Base-by-base conservation (phyloP, 2,888 invertebrate species). In the Eudemis profundana region DNA sequence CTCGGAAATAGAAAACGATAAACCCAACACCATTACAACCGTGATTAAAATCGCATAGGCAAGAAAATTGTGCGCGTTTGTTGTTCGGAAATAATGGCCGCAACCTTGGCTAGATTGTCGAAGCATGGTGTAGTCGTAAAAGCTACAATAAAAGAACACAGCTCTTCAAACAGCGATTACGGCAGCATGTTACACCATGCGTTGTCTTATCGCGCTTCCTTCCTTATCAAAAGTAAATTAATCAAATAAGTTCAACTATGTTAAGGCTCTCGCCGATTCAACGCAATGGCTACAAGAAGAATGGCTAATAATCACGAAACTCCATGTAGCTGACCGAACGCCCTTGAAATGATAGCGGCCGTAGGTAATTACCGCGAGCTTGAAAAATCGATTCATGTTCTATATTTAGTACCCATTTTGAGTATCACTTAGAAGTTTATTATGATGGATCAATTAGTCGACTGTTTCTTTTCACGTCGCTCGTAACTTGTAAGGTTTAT, bases 301-400 rank as follows among this genome's bases (percentile, higher is more conserved):
- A 85, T 81, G 33, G 73, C 19, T 42, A 5, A 51, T 15, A 69
- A 78, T 79, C 84, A 84, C 84, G 83, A 70, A 69, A 75, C 71
- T 69, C 73, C 75, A 78, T 75, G 75, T 65, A 69, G 71, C 72
- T 62, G 68, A 71, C 67, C 66, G 65, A 69, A 72, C 74, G 79
- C 78, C 83, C 80, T 81, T 82, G 78, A 69, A 73, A 68, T 70
- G 69, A 69, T 73, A 68, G 67, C 69, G 66, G 68, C 61, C 64
- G 66, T 79, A n/a, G n/a, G n/a, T n/a, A 79, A 78, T 78, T 76
- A 75, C 70, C 68, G 69, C 68, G 70, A 67, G 63, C 71, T 50
- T 69, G 69, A 68, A 75, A 78, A 78, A 77, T 86, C 77, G 84
- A 86, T 85, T 82, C 71, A 73, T 68, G 69, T 66, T 76, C 73